Base-by-base conservation (phyloP, 2,113 vertebrate genomes). In the Pluvialis apricaria region DNA sequence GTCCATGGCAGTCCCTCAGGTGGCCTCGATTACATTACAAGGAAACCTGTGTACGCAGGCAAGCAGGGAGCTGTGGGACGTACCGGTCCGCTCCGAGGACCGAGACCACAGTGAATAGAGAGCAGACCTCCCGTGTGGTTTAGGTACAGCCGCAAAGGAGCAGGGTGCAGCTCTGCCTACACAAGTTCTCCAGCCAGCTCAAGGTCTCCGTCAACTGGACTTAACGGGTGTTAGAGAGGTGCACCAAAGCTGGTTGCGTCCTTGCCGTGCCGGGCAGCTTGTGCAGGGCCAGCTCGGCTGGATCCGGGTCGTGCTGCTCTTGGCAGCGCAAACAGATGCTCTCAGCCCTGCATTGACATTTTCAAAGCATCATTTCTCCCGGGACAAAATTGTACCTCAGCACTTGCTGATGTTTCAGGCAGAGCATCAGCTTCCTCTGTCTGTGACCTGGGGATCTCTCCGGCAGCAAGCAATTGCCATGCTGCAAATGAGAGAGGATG, bases 41-140 rank as follows among this genome's bases (percentile, higher is more conserved):
- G 32, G 73, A 70, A 62, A 75, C 6, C 25, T 45, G 4, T 21
- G 28, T 34, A 29, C 0, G 2, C 45, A 65, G 86, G 40, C 61
- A 49, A 44, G 47, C 51, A 84, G 55, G 51, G 51, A 49, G 64
- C 88, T 42, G 5, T 0, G 1, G 31, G 44, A 31, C 38, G 40
- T 47, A 29, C 80, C 76, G 20, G 31, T 8, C 57, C 2, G 3
- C 62, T 73, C 25, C 1, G 1, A 66, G 51, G 40, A 65, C 24
- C 0, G 1, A 72, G 61, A 4, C 36, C 52, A 24, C 1, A 5
- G 26, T 21, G 57, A 76, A 69, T 0, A 36, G n/a, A 51, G 61
- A 82, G 45, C 54, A 78, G 40, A 62, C 21, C 44, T 86, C 38
- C 49, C 57, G 22, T 22, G 24, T 3, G 49, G 22, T 13, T 45